phyloP scores from a whole-genome alignment of 2,888 invertebrate genomes.

The Stratiomys singularior region DNA sequence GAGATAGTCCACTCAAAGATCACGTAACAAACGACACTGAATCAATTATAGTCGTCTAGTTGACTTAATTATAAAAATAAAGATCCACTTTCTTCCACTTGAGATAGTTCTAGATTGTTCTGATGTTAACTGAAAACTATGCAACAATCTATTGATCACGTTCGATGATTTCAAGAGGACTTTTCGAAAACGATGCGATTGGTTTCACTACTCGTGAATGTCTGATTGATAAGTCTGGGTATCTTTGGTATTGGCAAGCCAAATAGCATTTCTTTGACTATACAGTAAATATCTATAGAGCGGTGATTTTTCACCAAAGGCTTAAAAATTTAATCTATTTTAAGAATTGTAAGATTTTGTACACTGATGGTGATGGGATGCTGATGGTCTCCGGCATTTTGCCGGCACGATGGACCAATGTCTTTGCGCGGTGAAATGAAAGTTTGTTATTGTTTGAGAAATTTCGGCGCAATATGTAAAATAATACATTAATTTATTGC shows the following conservation, averaged over 20 bases:
- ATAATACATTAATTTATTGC: neutral
- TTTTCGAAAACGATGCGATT: neutral
- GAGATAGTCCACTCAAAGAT: slow-evolving; percentile 6
- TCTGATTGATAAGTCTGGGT: slow-evolving; percentile 17
- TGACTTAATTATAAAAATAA: slow-evolving; percentile 25
- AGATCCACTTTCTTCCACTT: slow-evolving; percentile 30
- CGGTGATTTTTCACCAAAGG: neutral
- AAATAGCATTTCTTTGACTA: neutral
- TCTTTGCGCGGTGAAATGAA: neutral
- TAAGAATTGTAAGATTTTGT: neutral
- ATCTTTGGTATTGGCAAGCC: slow-evolving; percentile 14
- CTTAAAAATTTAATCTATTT: neutral
- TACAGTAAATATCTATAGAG: neutral
- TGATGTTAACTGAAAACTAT: neutral
- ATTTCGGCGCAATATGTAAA: neutral
- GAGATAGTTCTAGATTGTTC: slow-evolving; percentile 5
- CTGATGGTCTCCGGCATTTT: neutral
- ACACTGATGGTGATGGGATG: neutral
- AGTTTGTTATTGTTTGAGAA: slow-evolving; percentile 11
- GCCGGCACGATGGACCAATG: neutral
- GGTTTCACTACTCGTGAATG: slow-evolving; percentile 6
- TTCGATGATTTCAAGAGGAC: neutral
- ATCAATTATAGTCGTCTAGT: neutral
- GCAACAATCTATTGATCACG: neutral
- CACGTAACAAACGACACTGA: neutral